phyloP scores from a whole-genome alignment of 2,888 invertebrate genomes.

The Tetranychus truncatus region DNA sequence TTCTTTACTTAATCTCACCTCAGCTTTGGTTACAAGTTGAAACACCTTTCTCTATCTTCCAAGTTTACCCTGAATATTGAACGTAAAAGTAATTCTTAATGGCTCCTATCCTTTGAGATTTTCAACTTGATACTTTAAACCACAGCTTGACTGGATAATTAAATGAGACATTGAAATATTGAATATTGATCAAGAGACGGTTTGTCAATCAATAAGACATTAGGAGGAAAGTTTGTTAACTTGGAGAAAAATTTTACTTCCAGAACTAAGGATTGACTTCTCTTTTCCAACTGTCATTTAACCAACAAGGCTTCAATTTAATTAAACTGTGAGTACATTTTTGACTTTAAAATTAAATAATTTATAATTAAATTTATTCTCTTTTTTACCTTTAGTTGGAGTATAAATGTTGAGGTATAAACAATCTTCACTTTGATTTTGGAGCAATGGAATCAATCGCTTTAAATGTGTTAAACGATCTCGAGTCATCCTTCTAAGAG shows the following conservation, averaged over 20 bases:
- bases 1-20: too few species aligned
- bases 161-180: neutral
- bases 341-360: neutral
- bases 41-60: too few species aligned
- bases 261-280: neutral
- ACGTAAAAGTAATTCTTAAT: neutral
- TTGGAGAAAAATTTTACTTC: neutral
- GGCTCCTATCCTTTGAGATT: neutral
- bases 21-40: too few species aligned
- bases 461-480: conserved; percentile 32
- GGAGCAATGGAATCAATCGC: conserved; percentile 39
- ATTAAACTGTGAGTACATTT: neutral
- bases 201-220: neutral
- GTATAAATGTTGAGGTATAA: conserved; percentile 88
- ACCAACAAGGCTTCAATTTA: neutral
- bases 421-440: conserved; percentile 91
- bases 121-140: neutral
- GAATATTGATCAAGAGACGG: neutral
- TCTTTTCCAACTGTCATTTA: neutral
- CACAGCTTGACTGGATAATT: too few species aligned
- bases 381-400: conserved; percentile 63
- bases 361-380: neutral
- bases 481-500: conserved; percentile 29
- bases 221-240: neutral
- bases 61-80: too few species aligned